These are phyloP conservation scores for Diadophis punctatus DNA, from an alignment of 2,113 vertebrate species.

Conservation along the genomic window DNA sequence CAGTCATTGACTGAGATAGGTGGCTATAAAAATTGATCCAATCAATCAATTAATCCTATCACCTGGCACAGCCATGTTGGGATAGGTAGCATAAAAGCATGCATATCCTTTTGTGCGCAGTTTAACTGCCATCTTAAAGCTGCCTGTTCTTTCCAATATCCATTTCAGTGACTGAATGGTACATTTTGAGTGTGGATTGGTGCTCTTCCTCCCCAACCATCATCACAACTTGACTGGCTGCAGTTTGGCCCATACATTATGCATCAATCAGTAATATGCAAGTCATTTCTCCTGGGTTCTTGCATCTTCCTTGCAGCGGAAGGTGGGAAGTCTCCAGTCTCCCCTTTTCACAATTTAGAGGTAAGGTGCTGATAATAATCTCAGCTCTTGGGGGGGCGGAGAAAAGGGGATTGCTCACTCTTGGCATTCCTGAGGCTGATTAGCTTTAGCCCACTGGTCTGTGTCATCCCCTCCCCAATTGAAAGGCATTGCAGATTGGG, in stretches of 20 bases:
- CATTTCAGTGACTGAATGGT: background rate
- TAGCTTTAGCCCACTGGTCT: background rate
- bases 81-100: background rate
- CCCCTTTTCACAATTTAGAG: background rate
- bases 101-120: background rate
- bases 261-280: background rate
- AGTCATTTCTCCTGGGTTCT: background rate
- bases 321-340: background rate
- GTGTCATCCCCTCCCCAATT: constrained; percentile 1
- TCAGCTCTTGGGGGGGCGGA: no score
- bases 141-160: background rate
- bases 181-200: background rate
- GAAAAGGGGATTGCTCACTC: background rate
- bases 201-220: background rate
- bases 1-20: background rate
- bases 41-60: background rate
- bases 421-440: background rate
- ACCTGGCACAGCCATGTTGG: background rate
- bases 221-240: background rate
- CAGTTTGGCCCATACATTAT: background rate
- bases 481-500: background rate
- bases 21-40: background rate
- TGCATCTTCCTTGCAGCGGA: background rate
- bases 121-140: background rate
- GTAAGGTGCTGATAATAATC: background rate